Base-by-base conservation (phyloP, 1,140 invertebrate species). In the Magallana gigas region DNA sequence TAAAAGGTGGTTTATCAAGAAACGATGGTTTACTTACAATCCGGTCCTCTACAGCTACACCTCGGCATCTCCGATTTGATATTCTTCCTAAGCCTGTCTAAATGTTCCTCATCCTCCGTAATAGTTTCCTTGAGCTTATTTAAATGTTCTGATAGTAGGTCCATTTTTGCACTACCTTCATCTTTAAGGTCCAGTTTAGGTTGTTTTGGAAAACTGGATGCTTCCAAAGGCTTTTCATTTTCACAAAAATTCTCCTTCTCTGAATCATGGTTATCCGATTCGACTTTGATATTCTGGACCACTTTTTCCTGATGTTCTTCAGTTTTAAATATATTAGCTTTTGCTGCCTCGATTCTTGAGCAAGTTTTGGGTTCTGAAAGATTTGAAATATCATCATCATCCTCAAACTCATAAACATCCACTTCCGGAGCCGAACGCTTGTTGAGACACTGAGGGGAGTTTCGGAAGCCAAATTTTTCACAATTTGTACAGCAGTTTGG, bases 31-130 rank as follows among this genome's bases (percentile, higher is more conserved):
- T 48, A 92, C 92, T 91, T 89, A 93, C 91, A 91, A 59, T 90
- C 89, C 48, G 91, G 89, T 14, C 91, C 91, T 57, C 91, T 86
- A 85, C 93, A 93, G 71, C 57, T 83, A 91, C 93, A 93, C 2
- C 86, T 84, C 5, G 93, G 93, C 14, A 91, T 86, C 57, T 92
- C 91, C 6, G 91, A 59, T 29, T 90, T 89, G 57, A 57, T 84
- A 80, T 93, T 93, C 14, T 85, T 89, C 58, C 88, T 89, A 16
- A 93, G 80, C 12, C 91, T 84, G 48, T 90, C 86, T 56, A 86
- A 81, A 12, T 90, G 86, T 60, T 92, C 90, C 11, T 91, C 90
- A 36, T 89, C 86, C 14, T 87, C 88, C n/a, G 88, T 84, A 9
- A 89, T 58, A n/a, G 57, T 84, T 0, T 64, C 84, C 36, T 87